Base-by-base conservation (phyloP, 2,113 vertebrate genomes). In the Gavialis gangeticus region DNA sequence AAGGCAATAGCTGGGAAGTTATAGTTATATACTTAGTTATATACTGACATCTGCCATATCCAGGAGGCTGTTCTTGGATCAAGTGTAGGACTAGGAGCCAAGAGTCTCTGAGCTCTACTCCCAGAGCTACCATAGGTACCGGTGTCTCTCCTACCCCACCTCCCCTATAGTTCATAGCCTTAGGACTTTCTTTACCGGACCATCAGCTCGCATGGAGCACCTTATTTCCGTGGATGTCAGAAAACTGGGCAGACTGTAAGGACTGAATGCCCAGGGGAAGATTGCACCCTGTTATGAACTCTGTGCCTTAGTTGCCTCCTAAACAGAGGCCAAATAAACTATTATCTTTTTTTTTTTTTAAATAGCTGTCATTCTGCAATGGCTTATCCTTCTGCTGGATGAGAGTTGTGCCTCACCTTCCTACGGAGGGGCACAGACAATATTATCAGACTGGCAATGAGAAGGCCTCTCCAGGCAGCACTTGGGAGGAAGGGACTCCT, bases 1-100 rank as follows among this genome's bases (percentile, higher is more conserved):
- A 78, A 57, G 85, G 79, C 94, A 91, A 94, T 95, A 95, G 94
- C 92, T 95, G 91, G 91, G 77, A 71, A 86, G 28, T 4, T 15
- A n/a, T n/a, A n/a, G n/a, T n/a, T n/a, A n/a, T n/a, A n/a, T n/a
- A n/a, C n/a, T n/a, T n/a, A 86, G 28, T 4, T 15, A 88, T 12
- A 37, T 37, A 19, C 19, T 37, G 19, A 6, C 30, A 22, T 37
- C 30, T 71, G 37, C 12, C 69, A 24, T 21, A 37, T 19, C 12
- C 18, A 24, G 30, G 34, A 22, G 30, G 11, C 30, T 19, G 30
- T 71, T 71, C 11, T 21, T 71, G 34, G 88, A 63, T 59, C 10
- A 3, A 21, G 63, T 5, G 1, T 57, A 87, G 63, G 28, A 24
- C 18, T 21, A 67, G 25, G 56, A 93, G 30, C n/a, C 18, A n/a